phyloP scores from a whole-genome alignment of 37 sponge, comb jelly and placozoan species.

The Aphrocallistes beatrix region DNA sequence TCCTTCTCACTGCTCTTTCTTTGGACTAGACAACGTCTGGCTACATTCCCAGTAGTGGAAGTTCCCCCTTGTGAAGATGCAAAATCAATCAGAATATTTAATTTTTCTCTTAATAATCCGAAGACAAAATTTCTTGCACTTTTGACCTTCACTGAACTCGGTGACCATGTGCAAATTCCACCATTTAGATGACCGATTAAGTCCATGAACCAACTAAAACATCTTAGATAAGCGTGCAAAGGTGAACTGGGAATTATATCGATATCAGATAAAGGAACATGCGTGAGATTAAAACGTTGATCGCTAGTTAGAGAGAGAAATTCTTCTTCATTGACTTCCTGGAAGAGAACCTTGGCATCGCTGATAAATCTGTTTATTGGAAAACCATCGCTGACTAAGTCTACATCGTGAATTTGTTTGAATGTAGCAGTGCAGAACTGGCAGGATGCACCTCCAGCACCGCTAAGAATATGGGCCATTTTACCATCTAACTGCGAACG shows the following conservation, averaged over 20 bases:
- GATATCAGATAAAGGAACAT: not conserved
- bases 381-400: not conserved
- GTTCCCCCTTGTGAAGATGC: not conserved
- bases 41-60: not conserved
- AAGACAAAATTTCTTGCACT: not conserved
- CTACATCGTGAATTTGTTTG: constrained; percentile 1
- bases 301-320: not conserved
- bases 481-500: constrained; percentile 14
- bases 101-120: not conserved
- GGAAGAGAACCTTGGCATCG: not conserved
- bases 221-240: not conserved
- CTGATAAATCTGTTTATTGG: not conserved
- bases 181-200: not conserved
- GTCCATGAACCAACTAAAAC: not conserved
- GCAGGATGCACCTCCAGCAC: not conserved
- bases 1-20: not conserved
- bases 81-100: not conserved
- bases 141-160: not conserved
- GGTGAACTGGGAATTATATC: constrained; percentile 11
- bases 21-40: not conserved
- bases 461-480: not conserved
- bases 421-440: not conserved
- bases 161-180: not conserved
- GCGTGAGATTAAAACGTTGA: not conserved
- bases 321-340: not conserved